Conservation (phyloP, 2,797 vertebrate genomes). For the Tolypeutes matacus region DNA sequence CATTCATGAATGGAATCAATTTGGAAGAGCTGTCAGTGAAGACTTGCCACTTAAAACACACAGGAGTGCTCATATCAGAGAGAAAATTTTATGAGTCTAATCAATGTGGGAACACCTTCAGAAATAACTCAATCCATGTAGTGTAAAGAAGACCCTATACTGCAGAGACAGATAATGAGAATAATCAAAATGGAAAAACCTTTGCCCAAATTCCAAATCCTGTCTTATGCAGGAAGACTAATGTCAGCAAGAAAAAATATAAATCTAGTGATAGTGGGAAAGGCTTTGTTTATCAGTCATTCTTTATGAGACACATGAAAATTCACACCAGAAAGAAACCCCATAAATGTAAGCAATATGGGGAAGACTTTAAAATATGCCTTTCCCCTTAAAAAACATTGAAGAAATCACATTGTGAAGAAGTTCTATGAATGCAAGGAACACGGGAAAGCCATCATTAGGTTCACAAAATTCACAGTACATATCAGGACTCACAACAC, state of each 20-base stretch:
- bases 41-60: too few species aligned
- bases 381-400: not conserved
- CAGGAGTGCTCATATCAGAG: too few species aligned
- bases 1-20: not conserved
- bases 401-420: not conserved
- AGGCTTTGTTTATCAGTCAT: not conserved
- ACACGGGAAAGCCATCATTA: not conserved
- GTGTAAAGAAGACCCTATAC: rapidly evolving
- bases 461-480: not conserved
- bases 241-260: not conserved
- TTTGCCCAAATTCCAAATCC: not conserved
- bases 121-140: rapidly evolving
- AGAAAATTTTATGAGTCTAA: not conserved
- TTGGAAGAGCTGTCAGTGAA: too few species aligned
- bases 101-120: not conserved
- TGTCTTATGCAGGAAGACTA: too few species aligned
- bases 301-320: too few species aligned
- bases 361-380: conserved; percentile 25
- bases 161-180: not conserved
- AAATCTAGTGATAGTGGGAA: not conserved
- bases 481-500: not conserved
- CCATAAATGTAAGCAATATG: not conserved
- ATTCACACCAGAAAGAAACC: too few species aligned
- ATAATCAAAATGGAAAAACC: too few species aligned
- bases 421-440: not conserved